Evolutionary conservation across 2,113 vertebrate species (phyloP), one percentile per base, ranked within the genome.

Genomic region (Rhizomys pruinosus): DNA sequence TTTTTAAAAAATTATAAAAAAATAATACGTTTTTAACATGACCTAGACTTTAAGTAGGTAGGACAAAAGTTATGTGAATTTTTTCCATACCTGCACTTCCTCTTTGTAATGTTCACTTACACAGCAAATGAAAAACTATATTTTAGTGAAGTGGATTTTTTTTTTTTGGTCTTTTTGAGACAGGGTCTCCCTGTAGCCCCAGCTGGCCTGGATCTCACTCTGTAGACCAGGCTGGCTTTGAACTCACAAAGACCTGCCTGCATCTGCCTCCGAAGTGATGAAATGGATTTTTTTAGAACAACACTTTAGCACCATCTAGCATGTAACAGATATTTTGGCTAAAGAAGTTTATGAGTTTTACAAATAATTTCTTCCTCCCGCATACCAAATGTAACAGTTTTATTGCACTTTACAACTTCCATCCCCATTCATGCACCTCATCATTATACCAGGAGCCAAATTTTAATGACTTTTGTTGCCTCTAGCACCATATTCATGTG

Each of bases 281-380:
- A 52, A 84, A 92, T 90, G 29, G 69, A 34, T 0, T 29, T 5
- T 29, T 95, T 96, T 93, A 85, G 87, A 76, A 90, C 89, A 92
- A 72, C 69, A 98, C 95, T 95, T 91, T 97, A 97, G 64, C 12
- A 78, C 93, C 71, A 97, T 91, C 82, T 95, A 97, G 94, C 95
- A 84, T 91, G 94, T 94, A 98, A 96, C 8, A 97, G 91, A 97
- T 97, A 97, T 92, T 97, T 98, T 97, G 90, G 92, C 94, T 95
- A 94, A 97, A 97, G 82, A 57, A 64, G 84, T 98, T 98, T 96
- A 97, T 94, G 84, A 34, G 59, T 91, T 97, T 98, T 97, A 93
- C 78, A 96, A 97, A 96, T 76, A 96, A 88, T 96, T 93, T 97
- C 88, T 97, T 96, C 92, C 78, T 97, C 96, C 92, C 87, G 93